Evolutionary conservation across 2,888 invertebrate genomes (phyloP).

Genomic region (Cryptus armator): DNA sequence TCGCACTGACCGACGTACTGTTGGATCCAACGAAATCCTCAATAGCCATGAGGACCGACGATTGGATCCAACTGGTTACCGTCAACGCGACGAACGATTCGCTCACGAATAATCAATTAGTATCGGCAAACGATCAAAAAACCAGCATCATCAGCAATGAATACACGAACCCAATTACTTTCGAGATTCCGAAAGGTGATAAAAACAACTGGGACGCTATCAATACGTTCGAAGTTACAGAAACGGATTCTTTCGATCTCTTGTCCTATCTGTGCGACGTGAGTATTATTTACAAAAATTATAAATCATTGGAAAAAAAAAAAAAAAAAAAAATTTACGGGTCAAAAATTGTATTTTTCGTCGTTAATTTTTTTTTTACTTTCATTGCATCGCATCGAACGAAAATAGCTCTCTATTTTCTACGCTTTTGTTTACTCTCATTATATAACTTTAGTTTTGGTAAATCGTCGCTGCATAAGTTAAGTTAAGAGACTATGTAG

Average conservation of each 20-base stretch:
- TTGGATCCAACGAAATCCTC: slow-evolving; percentile 68
- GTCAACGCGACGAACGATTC: slow-evolving; percentile 42
- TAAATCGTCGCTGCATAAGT: slow-evolving; percentile 17
- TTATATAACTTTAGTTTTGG: slow-evolving; percentile 32
- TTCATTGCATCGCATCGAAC: neutral
- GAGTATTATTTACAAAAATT: slow-evolving; percentile 67
- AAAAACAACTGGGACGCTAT: slow-evolving; percentile 76
- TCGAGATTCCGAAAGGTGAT: slow-evolving; percentile 66
- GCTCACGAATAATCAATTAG: slow-evolving; percentile 40
- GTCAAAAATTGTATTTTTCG: no score
- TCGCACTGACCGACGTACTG: slow-evolving; percentile 64
- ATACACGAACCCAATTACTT: slow-evolving; percentile 63
- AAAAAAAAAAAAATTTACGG: no score
- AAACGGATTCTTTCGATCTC: slow-evolving; percentile 81
- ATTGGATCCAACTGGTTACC: slow-evolving; percentile 68
- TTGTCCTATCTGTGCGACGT: slow-evolving; percentile 84
- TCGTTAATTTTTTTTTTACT: no score
- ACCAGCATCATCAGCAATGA: slow-evolving; percentile 56
- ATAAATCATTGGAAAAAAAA: neutral
- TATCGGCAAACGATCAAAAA: slow-evolving; percentile 43
- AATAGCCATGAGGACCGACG: slow-evolving; percentile 66
- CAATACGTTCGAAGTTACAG: slow-evolving; percentile 75
- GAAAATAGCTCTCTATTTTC: neutral
- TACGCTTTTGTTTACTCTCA: slow-evolving; percentile 10
- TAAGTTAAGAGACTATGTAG: neutral